Percentiles rank a stretch among this genome's conserved stretches.
These are phyloP conservation scores for Coronaproctus castanopsis DNA, from an alignment of 2,888 invertebrate genomes.

Conservation along the genomic window DNA sequence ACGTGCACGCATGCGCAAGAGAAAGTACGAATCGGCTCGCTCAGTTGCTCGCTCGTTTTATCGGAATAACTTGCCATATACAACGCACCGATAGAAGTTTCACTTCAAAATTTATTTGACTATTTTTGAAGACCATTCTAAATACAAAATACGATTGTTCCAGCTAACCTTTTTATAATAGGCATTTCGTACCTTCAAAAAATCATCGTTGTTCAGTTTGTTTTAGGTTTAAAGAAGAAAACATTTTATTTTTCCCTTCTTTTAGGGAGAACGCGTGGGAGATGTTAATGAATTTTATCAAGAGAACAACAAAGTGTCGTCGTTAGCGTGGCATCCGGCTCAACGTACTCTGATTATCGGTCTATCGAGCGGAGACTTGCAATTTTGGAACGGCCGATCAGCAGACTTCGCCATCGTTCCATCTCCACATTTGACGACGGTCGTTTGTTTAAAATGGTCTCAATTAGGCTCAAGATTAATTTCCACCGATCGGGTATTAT, in stretches of 20 bases:
- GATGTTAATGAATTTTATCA: constrained; percentile 57
- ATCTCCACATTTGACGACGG: constrained; percentile 33
- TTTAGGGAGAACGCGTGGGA: constrained; percentile 49
- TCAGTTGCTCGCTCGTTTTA: no score
- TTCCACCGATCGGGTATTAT: constrained; percentile 61
- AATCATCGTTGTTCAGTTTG: no score
- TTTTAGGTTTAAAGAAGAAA: no score
- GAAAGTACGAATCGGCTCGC: no score
- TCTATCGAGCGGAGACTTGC: constrained; percentile 82
- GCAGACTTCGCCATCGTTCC: constrained; percentile 40
- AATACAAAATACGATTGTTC: no score
- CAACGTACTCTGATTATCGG: constrained; percentile 61
- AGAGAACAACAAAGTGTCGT: constrained; percentile 56
- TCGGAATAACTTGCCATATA: no score
- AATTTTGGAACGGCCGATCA: constrained; percentile 47
- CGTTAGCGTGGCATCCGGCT: constrained; percentile 75
- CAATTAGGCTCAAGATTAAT: constrained; percentile 64
- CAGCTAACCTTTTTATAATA: no score
- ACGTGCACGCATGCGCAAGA: no score
- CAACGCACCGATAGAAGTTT: no score
- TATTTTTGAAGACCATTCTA: no score
- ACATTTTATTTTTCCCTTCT: constrained; percentile 15
- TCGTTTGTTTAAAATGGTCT: constrained; percentile 41
- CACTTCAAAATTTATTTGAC: no score
- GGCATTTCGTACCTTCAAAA: no score